Evolutionary conservation across 2,888 invertebrate species (phyloP).

Genomic region (Phyllotreta cruciferae): DNA sequence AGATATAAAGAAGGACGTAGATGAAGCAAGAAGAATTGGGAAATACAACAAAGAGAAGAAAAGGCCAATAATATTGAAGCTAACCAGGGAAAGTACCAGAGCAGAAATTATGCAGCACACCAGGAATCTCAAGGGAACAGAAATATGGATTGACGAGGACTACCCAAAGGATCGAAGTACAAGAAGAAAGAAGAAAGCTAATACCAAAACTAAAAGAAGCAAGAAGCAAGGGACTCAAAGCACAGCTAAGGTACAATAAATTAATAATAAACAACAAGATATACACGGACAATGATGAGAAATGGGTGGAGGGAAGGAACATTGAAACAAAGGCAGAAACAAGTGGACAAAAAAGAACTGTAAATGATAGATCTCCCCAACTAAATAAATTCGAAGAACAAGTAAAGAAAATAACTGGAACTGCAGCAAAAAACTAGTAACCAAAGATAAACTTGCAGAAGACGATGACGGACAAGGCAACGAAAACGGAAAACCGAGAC

Average conservation of each 20-base stretch:
- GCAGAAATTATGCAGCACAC: not conserved
- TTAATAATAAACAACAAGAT: not conserved
- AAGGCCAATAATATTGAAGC: constrained; percentile 5
- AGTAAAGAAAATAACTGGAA: no score
- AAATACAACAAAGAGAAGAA: not conserved
- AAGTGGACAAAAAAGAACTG: constrained; percentile 6
- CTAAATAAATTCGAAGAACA: no score
- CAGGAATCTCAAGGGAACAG: not conserved
- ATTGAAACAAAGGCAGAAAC: not conserved
- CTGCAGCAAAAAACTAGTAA: no score
- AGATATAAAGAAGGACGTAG: not conserved
- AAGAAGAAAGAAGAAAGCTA: not conserved
- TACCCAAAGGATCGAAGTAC: not conserved
- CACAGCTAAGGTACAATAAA: not conserved
- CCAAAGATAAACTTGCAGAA: no score
- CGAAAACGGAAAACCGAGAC: no score
- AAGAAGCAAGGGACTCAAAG: constrained; percentile 1
- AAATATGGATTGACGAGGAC: constrained; percentile 9
- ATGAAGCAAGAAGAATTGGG: constrained; percentile 1
- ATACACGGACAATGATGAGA: not conserved
- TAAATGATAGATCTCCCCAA: not conserved
- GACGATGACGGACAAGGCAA: no score
- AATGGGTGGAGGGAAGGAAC: not conserved
- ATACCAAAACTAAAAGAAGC: constrained; percentile 2
- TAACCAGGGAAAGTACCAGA: not conserved